Conservation (phyloP, 2,113 vertebrate genomes). For the Halichoerus grypus region DNA sequence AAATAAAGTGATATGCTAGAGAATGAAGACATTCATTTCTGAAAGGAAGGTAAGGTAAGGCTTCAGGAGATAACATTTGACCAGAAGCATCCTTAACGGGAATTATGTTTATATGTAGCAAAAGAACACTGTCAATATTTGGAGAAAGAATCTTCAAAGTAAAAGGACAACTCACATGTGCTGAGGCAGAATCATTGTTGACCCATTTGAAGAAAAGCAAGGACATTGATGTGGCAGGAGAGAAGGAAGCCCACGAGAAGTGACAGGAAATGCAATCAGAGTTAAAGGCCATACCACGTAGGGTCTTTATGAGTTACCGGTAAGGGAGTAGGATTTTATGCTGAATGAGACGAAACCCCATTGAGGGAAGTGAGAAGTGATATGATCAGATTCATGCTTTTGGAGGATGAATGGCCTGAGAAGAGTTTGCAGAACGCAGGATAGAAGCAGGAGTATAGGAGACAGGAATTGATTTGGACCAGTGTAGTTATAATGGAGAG, state of each 20-base stretch:
- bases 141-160: background rate
- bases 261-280: background rate
- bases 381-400: background rate
- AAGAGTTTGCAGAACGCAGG: background rate
- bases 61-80: background rate
- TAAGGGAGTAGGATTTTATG: background rate
- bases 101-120: background rate
- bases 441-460: background rate
- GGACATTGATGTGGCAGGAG: background rate
- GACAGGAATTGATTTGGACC: background rate
- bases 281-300: background rate
- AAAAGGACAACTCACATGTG: background rate
- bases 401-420: background rate
- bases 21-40: constrained; percentile 17
- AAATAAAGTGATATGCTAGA: background rate
- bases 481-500: background rate
- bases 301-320: background rate
- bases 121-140: background rate
- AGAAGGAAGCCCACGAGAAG: background rate
- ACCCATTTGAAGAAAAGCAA: background rate
- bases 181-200: background rate
- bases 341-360: background rate
- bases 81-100: background rate
- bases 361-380: background rate
- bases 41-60: background rate